phyloP scores from a whole-genome alignment of 1,140 invertebrate genomes.

The Atta texana region DNA sequence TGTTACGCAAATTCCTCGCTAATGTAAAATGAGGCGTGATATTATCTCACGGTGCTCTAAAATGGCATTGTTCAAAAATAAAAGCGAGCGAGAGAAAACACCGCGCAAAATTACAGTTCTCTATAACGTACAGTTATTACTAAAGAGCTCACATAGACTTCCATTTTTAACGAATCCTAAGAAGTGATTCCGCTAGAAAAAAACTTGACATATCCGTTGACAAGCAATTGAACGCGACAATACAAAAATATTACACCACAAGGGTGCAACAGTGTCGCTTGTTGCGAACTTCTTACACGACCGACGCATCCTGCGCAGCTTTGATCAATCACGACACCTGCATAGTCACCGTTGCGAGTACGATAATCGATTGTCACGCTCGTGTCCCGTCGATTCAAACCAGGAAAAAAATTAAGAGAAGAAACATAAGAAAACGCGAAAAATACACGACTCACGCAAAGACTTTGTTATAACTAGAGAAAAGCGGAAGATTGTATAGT shows the following conservation, averaged over 20 bases:
- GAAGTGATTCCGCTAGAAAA: conserved; percentile 15
- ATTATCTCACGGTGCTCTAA: conserved; percentile 5
- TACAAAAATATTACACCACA: conserved; percentile 41
- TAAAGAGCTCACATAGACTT: not conserved
- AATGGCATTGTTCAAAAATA: conserved; percentile 9
- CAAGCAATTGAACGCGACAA: conserved; percentile 36
- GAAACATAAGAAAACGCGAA: conserved; percentile 10
- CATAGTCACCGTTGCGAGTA: conserved; percentile 51
- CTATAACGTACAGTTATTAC: conserved; percentile 4
- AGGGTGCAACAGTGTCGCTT: conserved; percentile 24
- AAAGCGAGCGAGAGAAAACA: conserved; percentile 4
- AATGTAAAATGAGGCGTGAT: conserved; percentile 4
- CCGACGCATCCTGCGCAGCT: conserved; percentile 46
- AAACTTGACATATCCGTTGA: conserved; percentile 19
- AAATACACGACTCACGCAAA: conserved; percentile 19
- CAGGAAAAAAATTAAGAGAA: not conserved
- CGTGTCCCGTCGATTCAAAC: conserved; percentile 47
- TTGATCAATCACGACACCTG: conserved; percentile 57
- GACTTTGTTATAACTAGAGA: conserved; percentile 25
- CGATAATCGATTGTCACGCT: conserved; percentile 58
- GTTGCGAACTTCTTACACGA: conserved; percentile 29
- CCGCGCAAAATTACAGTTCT: not conserved
- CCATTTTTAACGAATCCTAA: conserved; percentile 20
- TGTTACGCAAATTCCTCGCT: conserved; percentile 15
- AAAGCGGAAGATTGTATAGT: conserved; percentile 26